Evolutionary conservation across 2,888 invertebrate species (phyloP), one percentile per base, ranked within the genome.

Genomic region (Latrodectus elegans): DNA sequence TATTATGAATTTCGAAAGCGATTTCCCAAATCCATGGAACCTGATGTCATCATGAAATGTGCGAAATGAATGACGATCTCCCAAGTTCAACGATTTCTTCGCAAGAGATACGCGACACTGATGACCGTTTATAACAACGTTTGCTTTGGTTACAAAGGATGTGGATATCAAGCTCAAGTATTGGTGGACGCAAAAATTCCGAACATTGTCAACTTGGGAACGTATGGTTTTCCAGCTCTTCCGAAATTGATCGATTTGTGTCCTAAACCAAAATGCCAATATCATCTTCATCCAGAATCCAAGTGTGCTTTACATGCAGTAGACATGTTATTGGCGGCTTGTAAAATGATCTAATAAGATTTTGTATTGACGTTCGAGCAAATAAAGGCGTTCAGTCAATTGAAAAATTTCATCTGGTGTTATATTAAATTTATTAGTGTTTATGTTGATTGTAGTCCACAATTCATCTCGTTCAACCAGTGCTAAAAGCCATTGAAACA

Each of bases 41-140:
- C 55, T 15, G 55, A 55, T 4, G 55, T 8, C 1, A 1, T 55
- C 6, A 55, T 55, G 55, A 1, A 2, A 3, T 4, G 2, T 2
- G 3, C 2, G 15, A 2, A 55, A 4, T 2, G 12, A 11, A 6
- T 15, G 3, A 2, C 2, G 3, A 4, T 4, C 15, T 8, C 2
- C 1, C 4, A 14, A 2, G 55, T 6, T 3, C 15, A 4, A 6
- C 2, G 1, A 6, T 55, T 55, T 6, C 6, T 55, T 1, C 55
- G 6, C 3, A 8, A 15, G 11, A 2, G 55, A 11, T 55, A 14
- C 6, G 6, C 2, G 2, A 4, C 3, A 2, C 15, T 55, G 1
- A 1, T 4, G 55, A 1, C 1, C 1, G 2, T 4, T 4, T 4
- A 4, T 1, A 3, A 11, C 6, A 6, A 55, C 6, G 2, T 55